A percentile compares a stretch with the other conserved stretches of the same genome.
Evolutionary conservation across 2,797 vertebrate species (phyloP).

Genomic region (Falco concolor): DNA sequence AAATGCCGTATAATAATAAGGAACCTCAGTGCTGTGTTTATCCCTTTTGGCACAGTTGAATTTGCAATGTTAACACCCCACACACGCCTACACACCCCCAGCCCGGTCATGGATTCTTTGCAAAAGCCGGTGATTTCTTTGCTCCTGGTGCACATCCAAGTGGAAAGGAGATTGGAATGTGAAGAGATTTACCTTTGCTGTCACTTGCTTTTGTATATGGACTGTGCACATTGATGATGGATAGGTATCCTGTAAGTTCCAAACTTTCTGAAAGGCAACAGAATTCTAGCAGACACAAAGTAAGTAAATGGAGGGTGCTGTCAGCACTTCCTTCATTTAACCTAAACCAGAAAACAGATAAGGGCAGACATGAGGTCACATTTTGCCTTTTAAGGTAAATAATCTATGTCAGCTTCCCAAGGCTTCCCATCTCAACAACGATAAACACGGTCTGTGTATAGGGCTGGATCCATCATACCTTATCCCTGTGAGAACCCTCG

Average conservation of each 20-base stretch:
- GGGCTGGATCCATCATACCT: neutral
- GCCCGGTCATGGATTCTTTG: neutral
- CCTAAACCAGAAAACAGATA: neutral
- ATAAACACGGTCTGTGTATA: neutral
- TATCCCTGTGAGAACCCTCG: neutral
- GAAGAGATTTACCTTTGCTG: neutral
- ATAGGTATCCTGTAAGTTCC: neutral
- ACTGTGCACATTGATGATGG: neutral
- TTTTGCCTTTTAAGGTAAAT: conserved; percentile 37
- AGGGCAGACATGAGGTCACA: neutral
- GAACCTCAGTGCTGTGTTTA: neutral
- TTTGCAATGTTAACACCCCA: neutral
- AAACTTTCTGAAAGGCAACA: neutral
- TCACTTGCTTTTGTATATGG: neutral
- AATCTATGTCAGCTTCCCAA: neutral
- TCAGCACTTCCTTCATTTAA: neutral
- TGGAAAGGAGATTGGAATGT: neutral
- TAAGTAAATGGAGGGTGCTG: neutral
- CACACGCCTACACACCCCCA: too few relatives aligned
- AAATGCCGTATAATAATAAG: neutral
- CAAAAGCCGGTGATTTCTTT: neutral
- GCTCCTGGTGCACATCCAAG: neutral
- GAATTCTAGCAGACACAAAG: neutral
- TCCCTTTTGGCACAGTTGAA: neutral
- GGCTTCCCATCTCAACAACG: neutral